Evolutionary conservation across 1,140 invertebrate species (phyloP).

Genomic region (Calephelis virginiensis): DNA sequence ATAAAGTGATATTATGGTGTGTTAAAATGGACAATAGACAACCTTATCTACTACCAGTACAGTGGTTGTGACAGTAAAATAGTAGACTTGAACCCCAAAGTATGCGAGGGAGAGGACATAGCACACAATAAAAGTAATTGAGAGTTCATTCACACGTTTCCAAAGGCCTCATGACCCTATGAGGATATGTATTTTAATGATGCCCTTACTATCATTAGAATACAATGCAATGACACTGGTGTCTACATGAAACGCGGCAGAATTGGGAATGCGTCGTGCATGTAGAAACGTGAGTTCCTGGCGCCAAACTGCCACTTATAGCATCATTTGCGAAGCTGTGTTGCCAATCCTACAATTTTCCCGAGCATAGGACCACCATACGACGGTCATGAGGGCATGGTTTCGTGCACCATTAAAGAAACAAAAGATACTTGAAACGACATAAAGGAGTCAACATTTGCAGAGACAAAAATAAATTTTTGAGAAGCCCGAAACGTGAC

Average conservation of each 20-base stretch:
- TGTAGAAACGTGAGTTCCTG: slow-evolving; percentile 36
- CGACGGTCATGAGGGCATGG: not conserved
- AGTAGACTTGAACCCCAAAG: too few species aligned
- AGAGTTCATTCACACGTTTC: slow-evolving; percentile 23
- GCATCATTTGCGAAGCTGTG: not conserved
- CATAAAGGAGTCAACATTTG: not conserved
- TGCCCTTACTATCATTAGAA: slow-evolving; percentile 29
- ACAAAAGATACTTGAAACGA: not conserved
- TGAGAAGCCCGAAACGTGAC: too few species aligned
- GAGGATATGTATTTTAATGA: slow-evolving; percentile 21
- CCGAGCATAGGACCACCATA: slow-evolving; percentile 1
- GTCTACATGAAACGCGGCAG: slow-evolving; percentile 25
- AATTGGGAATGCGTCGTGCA: slow-evolving; percentile 33
- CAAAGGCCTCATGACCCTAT: slow-evolving; percentile 5
- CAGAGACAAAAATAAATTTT: too few species aligned
- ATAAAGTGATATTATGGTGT: too few species aligned
- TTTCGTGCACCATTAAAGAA: not conserved
- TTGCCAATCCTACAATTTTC: slow-evolving; percentile 2
- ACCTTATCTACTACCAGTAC: too few species aligned
- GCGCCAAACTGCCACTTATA: slow-evolving; percentile 20
- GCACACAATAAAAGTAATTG: slow-evolving; percentile 12
- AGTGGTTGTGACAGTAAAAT: too few species aligned
- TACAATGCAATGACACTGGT: slow-evolving; percentile 37
- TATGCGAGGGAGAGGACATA: not conserved
- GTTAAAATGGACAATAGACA: too few species aligned